These are phyloP conservation scores for Pseudeuparius sepicola DNA, from an alignment of 2,888 invertebrate species.

Conservation along the genomic window DNA sequence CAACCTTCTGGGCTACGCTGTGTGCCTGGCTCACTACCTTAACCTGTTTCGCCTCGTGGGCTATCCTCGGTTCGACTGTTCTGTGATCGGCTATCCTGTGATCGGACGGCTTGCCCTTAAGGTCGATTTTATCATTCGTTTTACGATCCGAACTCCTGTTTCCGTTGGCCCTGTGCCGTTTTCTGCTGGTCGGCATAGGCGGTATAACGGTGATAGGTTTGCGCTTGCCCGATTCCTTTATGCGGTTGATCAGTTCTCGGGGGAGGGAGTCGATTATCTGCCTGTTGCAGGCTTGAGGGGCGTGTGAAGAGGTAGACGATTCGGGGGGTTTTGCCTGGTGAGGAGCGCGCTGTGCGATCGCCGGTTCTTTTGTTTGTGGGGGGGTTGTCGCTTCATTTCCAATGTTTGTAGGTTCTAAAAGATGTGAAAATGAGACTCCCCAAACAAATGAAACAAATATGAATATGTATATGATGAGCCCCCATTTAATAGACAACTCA, in stretches of 20 bases:
- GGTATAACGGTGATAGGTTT: constrained; percentile 44
- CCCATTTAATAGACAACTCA: too few relatives aligned
- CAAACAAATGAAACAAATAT: too few relatives aligned
- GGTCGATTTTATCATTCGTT: constrained; percentile 7
- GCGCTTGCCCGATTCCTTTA: constrained; percentile 42
- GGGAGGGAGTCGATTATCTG: constrained; percentile 40
- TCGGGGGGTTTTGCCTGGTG: constrained; percentile 6
- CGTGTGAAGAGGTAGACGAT: constrained; percentile 12
- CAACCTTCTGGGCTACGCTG: not conserved
- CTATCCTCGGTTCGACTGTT: too few relatives aligned
- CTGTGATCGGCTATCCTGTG: too few relatives aligned
- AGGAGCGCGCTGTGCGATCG: not conserved
- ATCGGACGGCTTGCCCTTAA: too few relatives aligned
- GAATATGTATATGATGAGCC: too few relatives aligned
- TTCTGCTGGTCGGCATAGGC: constrained; percentile 25
- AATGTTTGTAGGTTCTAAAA: too few relatives aligned
- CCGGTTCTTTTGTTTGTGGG: too few relatives aligned
- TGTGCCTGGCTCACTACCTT: not conserved
- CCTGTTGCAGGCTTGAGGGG: constrained; percentile 7
- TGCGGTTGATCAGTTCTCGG: constrained; percentile 44
- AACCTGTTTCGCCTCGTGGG: too few relatives aligned
- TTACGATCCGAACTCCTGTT: too few relatives aligned
- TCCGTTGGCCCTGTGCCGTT: constrained; percentile 19
- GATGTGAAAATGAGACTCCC: too few relatives aligned
- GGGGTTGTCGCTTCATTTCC: too few relatives aligned